These are phyloP conservation scores for Muschampia plurimacula DNA, from an alignment of 2,888 invertebrate genomes.

Conservation along the genomic window DNA sequence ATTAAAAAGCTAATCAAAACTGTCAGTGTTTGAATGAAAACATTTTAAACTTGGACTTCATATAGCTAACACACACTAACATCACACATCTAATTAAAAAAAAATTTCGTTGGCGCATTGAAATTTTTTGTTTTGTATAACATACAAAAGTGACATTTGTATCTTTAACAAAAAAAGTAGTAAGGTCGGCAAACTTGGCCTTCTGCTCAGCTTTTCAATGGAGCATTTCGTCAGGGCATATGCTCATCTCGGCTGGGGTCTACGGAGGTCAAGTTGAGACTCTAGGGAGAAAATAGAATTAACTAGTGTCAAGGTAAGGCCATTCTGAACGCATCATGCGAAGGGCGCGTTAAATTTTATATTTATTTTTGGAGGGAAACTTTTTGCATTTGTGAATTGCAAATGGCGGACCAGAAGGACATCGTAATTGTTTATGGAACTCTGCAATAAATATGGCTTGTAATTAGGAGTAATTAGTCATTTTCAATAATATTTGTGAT, in stretches of 20 bases:
- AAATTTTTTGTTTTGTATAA: neutral
- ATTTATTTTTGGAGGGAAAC: conserved; percentile 8
- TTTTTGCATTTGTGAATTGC: conserved; percentile 15
- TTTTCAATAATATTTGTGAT: too few species aligned
- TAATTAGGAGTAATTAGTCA: too few species aligned
- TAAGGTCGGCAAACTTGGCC: conserved; percentile 38
- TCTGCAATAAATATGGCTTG: neutral
- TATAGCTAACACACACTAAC: neutral
- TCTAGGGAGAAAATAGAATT: conserved; percentile 36
- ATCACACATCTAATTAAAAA: neutral
- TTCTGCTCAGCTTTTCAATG: conserved; percentile 32
- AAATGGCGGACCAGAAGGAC: conserved; percentile 16
- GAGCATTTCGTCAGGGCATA: conserved; percentile 30
- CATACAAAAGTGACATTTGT: conserved; percentile 14
- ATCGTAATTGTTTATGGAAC: neutral
- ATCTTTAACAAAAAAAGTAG: conserved; percentile 20
- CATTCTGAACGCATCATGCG: conserved; percentile 29
- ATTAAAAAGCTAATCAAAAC: neutral
- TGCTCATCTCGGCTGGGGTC: conserved; percentile 25
- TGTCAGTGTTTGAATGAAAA: neutral
- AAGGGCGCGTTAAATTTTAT: conserved; percentile 12
- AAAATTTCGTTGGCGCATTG: neutral
- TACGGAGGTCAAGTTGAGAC: conserved; percentile 36
- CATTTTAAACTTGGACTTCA: neutral
- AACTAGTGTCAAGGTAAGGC: conserved; percentile 36